Evolutionary conservation across 2,797 vertebrate genomes (phyloP).

Genomic region (Anguilla obscura): DNA sequence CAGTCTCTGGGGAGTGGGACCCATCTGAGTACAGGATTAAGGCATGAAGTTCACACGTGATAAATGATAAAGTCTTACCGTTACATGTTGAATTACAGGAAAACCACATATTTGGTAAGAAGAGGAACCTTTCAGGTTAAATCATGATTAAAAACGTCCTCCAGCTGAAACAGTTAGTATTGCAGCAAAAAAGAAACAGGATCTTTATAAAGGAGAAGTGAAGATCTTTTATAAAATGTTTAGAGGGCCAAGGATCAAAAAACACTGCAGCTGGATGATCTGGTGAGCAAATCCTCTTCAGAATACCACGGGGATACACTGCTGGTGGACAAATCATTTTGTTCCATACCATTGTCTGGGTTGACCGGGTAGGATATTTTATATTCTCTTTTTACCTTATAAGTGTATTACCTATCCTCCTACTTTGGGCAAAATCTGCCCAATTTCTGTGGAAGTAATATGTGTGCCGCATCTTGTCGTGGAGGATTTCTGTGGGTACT

Average conservation of each 20-base stretch:
- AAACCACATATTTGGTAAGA: slow-evolving; percentile 15
- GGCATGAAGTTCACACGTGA: neutral
- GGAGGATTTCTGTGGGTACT: neutral
- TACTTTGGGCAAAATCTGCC: neutral
- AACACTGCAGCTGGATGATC: neutral
- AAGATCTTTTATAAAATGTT: neutral
- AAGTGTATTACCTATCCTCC: neutral
- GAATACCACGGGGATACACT: neutral
- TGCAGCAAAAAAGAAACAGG: neutral
- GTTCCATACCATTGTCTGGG: neutral
- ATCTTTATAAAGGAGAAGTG: neutral
- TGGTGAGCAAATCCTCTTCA: neutral
- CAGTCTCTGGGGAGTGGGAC: neutral
- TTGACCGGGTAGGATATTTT: neutral
- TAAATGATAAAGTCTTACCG: neutral
- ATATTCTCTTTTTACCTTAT: neutral
- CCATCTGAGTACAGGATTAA: neutral
- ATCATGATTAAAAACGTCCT: neutral
- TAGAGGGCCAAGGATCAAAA: neutral
- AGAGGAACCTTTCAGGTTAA: neutral
- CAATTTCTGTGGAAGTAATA: neutral
- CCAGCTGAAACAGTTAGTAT: neutral
- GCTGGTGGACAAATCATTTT: neutral
- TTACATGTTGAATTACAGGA: slow-evolving; percentile 5
- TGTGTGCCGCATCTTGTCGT: neutral